These are phyloP conservation scores for Physeter macrocephalus DNA, from an alignment of 2,113 vertebrate species.

Conservation along the genomic window DNA sequence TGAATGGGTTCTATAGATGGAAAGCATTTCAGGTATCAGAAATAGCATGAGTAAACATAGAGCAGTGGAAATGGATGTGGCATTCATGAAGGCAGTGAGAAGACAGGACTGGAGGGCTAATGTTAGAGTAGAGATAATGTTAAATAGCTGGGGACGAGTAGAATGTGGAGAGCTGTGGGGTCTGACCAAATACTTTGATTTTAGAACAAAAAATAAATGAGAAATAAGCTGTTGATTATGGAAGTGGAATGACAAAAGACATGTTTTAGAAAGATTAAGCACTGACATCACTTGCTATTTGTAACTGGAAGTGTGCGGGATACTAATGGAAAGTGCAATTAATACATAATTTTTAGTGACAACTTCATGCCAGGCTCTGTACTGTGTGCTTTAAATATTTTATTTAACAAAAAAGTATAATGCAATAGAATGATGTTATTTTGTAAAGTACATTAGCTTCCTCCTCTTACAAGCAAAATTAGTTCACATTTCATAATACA, in stretches of 20 bases:
- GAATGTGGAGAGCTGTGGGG: not conserved
- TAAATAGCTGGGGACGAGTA: not conserved
- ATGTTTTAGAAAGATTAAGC: not conserved
- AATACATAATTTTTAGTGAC: not conserved
- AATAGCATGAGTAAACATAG: not conserved
- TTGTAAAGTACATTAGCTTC: not conserved
- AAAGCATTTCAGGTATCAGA: not conserved
- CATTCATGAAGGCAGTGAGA: not conserved
- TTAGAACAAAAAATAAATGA: not conserved
- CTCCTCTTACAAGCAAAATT: not conserved
- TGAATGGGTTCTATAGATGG: not conserved
- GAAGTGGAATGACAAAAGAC: not conserved
- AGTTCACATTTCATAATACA: not conserved
- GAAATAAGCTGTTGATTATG: not conserved
- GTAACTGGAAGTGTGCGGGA: not conserved
- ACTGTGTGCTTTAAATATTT: not conserved
- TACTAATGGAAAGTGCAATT: not conserved
- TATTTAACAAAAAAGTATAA: not conserved
- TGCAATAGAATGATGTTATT: not conserved
- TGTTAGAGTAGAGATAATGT: not conserved
- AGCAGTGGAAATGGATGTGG: not conserved
- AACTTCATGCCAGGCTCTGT: not conserved
- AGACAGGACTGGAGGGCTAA: not conserved
- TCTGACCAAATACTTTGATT: not conserved
- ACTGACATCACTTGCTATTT: not conserved